Evolutionary conservation across 2,113 vertebrate species (phyloP), one percentile per base, ranked within the genome.

Genomic region (Anolis sagrei): DNA sequence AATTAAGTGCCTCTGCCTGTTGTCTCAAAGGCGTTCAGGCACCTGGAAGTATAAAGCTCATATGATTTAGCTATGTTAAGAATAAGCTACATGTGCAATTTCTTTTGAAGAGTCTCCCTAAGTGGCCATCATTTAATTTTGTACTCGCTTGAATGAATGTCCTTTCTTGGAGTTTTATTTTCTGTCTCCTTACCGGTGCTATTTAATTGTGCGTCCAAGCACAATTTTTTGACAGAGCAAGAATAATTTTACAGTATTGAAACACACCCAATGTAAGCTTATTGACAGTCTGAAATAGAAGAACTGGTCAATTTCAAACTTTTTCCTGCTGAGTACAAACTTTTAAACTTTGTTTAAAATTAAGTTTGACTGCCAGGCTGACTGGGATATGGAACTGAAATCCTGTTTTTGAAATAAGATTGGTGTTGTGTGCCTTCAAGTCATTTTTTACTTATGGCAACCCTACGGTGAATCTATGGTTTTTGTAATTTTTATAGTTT

Each of bases 1-100:
- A 91, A 92, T 94, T 92, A 91, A 90, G 92, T 93, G 90, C 88
- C 70, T 39, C 49, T 89, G 75, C 76, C 61, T 11, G 76, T 83
- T 77, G 75, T 80, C 88, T 81, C 81, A 70, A 19, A 66, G 49
- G 72, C 79, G 51, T 81, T 78, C 16, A 81, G 84, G 29, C 62
- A 86, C 14, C n/a, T 81, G 62, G 68, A 68, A 36, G 69, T 79
- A 11, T 79, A 79, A 79, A 36, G 32, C 27, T 70, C 61, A 78
- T n/a, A 2, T 9, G 32, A 54, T 49, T 73, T 73, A 62, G 32
- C 27, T 79, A 64, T 39, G 69, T 73, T 66, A 79, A 49, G 44
- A 62, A 72, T n/a, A 16, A 39, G 73, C 25, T 36, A 36, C 62
- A 61, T n/a, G 34, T 75, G 18, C 27, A 61, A 0, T 23, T 10